Percentiles rank a stretch among this genome's conserved stretches.
These are phyloP conservation scores for Adelosebastes latens DNA, from an alignment of 2,797 vertebrate species.

Conservation along the genomic window DNA sequence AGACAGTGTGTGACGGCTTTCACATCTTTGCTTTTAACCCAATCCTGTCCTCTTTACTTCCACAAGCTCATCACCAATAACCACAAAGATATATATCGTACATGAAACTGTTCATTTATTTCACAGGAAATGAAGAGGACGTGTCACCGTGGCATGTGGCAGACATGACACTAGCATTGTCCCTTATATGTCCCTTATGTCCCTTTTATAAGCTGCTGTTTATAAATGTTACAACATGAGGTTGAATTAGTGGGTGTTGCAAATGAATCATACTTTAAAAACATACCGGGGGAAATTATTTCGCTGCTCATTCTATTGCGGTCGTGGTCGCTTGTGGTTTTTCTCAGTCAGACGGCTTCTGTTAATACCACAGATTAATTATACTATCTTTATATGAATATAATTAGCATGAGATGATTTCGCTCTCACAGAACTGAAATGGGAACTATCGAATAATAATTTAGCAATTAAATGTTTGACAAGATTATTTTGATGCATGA, in stretches of 20 bases:
- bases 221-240: conserved; percentile 11
- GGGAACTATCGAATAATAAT: neutral
- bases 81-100: neutral
- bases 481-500: neutral
- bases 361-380: neutral
- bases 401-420: neutral
- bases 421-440: neutral
- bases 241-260: conserved; percentile 23
- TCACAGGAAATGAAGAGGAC: neutral
- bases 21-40: neutral
- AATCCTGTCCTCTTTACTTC: neutral
- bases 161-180: neutral
- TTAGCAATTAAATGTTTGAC: neutral
- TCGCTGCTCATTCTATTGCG: neutral
- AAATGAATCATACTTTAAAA: conserved; percentile 46
- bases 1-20: neutral
- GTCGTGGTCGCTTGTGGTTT: neutral
- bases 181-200: neutral
- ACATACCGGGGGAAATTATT: conserved; percentile 9
- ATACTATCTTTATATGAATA: neutral
- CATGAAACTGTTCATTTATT: neutral
- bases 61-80: neutral
- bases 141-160: neutral
- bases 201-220: neutral
- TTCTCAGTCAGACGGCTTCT: neutral